These are phyloP conservation scores for Sciurus niger DNA, from an alignment of 2,113 vertebrate genomes.

Conservation along the genomic window DNA sequence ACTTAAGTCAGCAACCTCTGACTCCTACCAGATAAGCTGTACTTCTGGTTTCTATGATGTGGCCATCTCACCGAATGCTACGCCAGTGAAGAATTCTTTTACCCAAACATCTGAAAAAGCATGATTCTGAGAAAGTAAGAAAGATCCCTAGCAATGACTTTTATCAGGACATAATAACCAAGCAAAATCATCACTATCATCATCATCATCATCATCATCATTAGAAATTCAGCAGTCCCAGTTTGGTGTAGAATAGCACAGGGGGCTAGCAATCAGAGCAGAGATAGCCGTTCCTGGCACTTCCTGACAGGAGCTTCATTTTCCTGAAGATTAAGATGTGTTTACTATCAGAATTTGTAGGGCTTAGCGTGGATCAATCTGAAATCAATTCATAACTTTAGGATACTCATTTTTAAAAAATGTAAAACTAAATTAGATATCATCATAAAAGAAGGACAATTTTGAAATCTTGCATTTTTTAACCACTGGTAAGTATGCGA, in stretches of 20 bases:
- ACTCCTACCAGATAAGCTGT: background rate
- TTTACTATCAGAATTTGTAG: background rate
- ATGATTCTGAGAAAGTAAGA: background rate
- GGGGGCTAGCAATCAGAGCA: background rate
- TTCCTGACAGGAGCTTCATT: background rate
- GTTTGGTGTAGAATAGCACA: background rate
- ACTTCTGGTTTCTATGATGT: background rate
- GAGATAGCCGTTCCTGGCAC: rapidly evolving
- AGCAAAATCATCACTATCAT: background rate
- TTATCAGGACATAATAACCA: background rate
- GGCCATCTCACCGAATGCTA: background rate
- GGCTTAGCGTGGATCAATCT: background rate
- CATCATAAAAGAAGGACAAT: background rate
- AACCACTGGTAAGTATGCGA: background rate
- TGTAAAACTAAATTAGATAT: background rate
- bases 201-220: background rate
- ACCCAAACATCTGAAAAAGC: background rate
- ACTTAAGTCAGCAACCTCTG: background rate
- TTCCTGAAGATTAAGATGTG: background rate
- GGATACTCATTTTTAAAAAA: background rate
- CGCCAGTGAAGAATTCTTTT: background rate
- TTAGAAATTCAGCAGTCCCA: background rate
- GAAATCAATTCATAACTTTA: background rate
- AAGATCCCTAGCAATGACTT: background rate
- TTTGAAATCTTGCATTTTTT: background rate